Conservation (phyloP, 2,113 vertebrate genomes). For the Urocitellus parryii region DNA sequence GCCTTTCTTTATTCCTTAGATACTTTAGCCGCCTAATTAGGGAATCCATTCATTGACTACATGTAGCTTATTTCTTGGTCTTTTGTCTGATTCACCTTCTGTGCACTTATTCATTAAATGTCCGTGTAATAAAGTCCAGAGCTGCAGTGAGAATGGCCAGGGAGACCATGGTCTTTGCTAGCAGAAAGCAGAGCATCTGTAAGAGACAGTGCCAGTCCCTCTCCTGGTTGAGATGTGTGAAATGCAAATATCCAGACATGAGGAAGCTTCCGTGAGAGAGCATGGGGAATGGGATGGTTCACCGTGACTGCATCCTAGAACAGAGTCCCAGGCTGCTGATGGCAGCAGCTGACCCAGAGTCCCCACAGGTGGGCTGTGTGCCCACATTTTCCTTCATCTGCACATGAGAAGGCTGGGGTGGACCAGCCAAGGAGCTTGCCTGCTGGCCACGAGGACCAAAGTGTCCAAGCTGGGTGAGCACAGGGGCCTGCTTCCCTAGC, state of each 20-base stretch:
- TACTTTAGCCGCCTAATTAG: not conserved
- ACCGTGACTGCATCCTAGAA: accelerated
- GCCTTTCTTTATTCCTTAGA: not conserved
- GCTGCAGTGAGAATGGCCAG: accelerated
- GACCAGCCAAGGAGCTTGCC: not conserved
- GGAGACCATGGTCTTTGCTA: no score
- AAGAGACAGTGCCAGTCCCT: accelerated
- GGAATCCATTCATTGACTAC: no score
- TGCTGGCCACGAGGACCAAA: no score
- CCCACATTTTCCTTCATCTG: accelerated
- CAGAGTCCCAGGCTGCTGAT: no score
- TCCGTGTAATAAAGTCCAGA: not conserved
- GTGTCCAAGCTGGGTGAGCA: accelerated
- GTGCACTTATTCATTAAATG: no score
- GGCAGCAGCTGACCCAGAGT: no score
- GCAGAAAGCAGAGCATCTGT: accelerated
- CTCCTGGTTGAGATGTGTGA: accelerated
- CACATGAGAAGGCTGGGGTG: not conserved
- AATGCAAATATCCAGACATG: no score
- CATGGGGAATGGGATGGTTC: accelerated
- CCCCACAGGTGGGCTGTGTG: accelerated
- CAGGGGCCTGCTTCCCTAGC: accelerated
- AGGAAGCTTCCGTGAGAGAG: no score
- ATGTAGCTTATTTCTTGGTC: not conserved
- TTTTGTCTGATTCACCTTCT: not conserved